Base-by-base conservation (phyloP, 2,888 invertebrate species). In the Lasioglossum morio region DNA sequence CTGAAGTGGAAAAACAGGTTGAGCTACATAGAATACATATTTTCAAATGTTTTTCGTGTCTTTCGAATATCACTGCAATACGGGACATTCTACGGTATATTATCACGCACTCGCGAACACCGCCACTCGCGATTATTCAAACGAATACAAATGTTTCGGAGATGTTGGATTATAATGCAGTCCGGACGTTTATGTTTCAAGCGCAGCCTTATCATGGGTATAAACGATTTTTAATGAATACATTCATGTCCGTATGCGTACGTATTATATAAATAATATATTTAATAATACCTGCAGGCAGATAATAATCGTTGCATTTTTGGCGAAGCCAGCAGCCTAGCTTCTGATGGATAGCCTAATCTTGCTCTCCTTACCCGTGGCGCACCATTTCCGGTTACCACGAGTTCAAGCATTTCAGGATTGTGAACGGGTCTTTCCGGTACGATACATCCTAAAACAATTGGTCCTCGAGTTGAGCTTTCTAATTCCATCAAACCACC, bases 391-490 rank as follows among this genome's bases (percentile, higher is more conserved):
- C 95, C 95, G 79, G 95, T 92, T 63, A 94, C 95, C 69, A 95
- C 94, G 43, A 95, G 92, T 87, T 95, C 95, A 23, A 95, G 92
- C 95, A 95, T 95, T 91, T 95, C 95, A 76, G 95, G 95, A 92
- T 94, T 94, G 81, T 94, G 94, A 73, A 94, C 95, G 66, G 95
- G 95, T 87, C 94, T 93, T 88, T 95, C 95, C 81, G 95, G 95
- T 85, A 96, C 94, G 63, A 96, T 95, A 87, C 96, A 96, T 19
- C 96, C 96, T 79, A 96, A 93, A 72, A 96, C 96, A 78, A 96
- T 96, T 72, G 95, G 94, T 57, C 95, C 95, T 43, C 94, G 93
- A 73, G 94, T 95, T 66, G 95, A 94, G 34, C 94, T 93, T 88
- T 95, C 95, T 80, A 95, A 79, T 87, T 95, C 95, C 95, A 95